Evolutionary conservation across 2,797 vertebrate species (phyloP), one percentile per base, ranked within the genome.

Genomic region (Urocyon cinereoargenteus): DNA sequence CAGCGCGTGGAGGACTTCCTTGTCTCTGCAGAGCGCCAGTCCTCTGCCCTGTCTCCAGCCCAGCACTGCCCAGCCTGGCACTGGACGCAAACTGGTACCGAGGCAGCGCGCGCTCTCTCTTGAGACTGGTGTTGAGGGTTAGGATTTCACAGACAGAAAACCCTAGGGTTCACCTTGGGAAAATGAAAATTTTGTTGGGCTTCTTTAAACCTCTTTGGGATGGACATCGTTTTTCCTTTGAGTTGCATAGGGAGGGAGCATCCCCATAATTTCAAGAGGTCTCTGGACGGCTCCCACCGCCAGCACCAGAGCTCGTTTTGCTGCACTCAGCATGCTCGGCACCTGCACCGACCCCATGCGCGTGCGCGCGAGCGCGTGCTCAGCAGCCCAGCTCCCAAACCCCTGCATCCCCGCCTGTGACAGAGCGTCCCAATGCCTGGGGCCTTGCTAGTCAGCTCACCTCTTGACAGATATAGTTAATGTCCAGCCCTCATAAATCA

Each of bases 401-500:
- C 55, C 79, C 64, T 59, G 31, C 55, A 10, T 70, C 28, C 55
- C 70, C 6, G 40, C 64, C 83, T 31, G 62, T 1, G 0, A 28
- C 40, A 28, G 53, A 77, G 61, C 24, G 31, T 66, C 34, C 31
- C 45, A 49, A 4, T 26, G 90, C 95, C 90, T 34, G 62, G 79
- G 97, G 96, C 96, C 85, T 91, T 92, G 91, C 91, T 36, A 68
- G 91, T 68, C 61, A 1, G 89, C 82, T 93, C 92, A 45, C 95
- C 96, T 97, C 83, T 94, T 45, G 93, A 90, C 92, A 98, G 96
- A 98, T 97, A 97, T 14, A 97, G 97, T 98, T 97, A 96, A 90
- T 97, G 97, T 97, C 96, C 96, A 96, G 95, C 82, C 73, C 91
- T 98, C 97, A 97, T 98, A 98, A 98, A 97, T 98, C 98, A 98